These are phyloP conservation scores for Huso huso DNA, from an alignment of 2,797 vertebrate species.

Conservation along the genomic window DNA sequence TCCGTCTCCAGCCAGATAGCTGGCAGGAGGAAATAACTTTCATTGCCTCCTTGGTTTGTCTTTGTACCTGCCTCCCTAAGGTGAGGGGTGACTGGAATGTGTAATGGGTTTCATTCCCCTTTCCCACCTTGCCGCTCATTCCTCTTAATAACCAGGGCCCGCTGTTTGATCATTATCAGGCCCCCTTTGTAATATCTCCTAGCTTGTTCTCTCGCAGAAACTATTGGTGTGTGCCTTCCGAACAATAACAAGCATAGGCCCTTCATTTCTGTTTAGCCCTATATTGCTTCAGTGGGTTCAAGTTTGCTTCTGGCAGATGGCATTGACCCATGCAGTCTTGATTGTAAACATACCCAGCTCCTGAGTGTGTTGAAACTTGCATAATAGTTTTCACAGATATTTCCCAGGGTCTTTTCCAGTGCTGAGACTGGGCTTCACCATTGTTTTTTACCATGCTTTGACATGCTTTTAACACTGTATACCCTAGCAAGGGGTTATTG, in stretches of 20 bases:
- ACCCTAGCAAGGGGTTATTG: too few species aligned
- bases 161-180: constrained; percentile 39
- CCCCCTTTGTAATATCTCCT: constrained; percentile 33
- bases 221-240: constrained; percentile 23
- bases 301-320: constrained; percentile 20
- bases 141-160: constrained; percentile 21
- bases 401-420: too few species aligned
- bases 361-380: too few species aligned
- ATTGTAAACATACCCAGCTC: too few species aligned
- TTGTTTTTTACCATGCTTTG: too few species aligned
- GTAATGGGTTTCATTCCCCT: constrained; percentile 33
- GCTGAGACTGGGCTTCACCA: too few species aligned
- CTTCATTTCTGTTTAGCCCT: constrained; percentile 24
- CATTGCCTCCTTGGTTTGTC: constrained; percentile 34
- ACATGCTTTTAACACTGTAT: too few species aligned
- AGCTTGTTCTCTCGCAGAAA: constrained; percentile 26
- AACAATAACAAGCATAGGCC: constrained; percentile 1
- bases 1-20: constrained; percentile 43
- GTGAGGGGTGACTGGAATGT: constrained; percentile 37
- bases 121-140: constrained; percentile 29
- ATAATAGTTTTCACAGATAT: too few species aligned
- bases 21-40: constrained; percentile 49
- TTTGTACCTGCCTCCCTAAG: constrained; percentile 41
- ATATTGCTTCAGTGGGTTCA: constrained; percentile 29
- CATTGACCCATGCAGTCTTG: too few species aligned